Evolutionary conservation across 92 coral and sea anemone species (phyloP).

Genomic region (Isaurus tuberculatus): DNA sequence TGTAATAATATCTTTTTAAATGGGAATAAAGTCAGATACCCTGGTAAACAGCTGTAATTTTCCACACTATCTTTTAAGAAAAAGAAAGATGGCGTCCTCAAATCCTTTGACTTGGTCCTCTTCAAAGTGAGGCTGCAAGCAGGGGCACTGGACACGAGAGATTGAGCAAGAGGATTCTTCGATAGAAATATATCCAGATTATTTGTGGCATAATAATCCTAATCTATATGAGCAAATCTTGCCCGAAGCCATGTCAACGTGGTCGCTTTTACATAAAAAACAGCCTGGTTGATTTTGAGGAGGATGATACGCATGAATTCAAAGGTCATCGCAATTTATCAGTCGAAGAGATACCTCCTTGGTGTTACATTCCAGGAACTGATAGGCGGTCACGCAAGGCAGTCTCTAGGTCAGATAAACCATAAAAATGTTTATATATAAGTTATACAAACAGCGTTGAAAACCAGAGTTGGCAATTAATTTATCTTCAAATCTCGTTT

Average conservation of each 20-base stretch:
- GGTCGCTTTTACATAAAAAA: slow-evolving; percentile 67
- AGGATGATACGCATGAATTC: slow-evolving; percentile 86
- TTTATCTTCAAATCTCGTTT: no score
- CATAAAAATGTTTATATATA: no score
- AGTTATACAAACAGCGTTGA: no score
- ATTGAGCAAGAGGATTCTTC: neutral
- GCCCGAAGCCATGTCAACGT: slow-evolving; percentile 24
- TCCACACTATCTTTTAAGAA: slow-evolving; percentile 56
- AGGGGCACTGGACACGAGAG: slow-evolving; percentile 40
- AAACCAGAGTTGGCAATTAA: no score
- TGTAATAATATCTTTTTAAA: slow-evolving; percentile 1
- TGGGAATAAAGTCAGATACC: slow-evolving; percentile 54
- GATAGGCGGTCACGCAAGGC: slow-evolving; percentile 91
- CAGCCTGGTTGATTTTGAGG: slow-evolving; percentile 82
- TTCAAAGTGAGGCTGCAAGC: slow-evolving; percentile 76
- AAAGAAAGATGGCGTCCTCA: slow-evolving; percentile 88
- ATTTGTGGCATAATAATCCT: neutral
- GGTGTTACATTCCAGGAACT: slow-evolving; percentile 97
- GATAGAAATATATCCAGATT: neutral
- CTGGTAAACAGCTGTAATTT: slow-evolving; percentile 59
- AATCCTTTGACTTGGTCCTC: slow-evolving; percentile 62
- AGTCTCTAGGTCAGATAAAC: slow-evolving; percentile 72
- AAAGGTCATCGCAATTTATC: slow-evolving; percentile 93
- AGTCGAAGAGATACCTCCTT: slow-evolving; percentile 85
- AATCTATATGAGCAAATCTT: slow-evolving; percentile 29